A percentile compares a stretch with the other conserved stretches of the same genome.
phyloP scores from a whole-genome alignment of 2,888 invertebrate genomes.

The Eupithecia abbreviata region DNA sequence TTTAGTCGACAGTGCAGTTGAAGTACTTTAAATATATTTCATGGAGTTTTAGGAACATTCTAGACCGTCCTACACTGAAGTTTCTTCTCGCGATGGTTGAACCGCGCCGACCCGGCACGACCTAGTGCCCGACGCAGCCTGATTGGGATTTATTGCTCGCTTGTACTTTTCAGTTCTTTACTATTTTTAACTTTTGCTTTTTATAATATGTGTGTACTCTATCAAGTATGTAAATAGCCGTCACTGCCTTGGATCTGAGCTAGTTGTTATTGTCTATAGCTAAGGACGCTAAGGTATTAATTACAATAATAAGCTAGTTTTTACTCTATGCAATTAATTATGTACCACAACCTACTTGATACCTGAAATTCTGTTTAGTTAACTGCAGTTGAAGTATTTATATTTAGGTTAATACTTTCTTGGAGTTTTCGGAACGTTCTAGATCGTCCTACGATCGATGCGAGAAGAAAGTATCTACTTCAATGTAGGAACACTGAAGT shows the following conservation, averaged over 20 bases:
- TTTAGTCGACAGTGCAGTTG: too few species aligned
- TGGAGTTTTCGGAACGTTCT: not conserved
- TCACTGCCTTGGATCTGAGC: not conserved
- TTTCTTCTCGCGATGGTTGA: not conserved
- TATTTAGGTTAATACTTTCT: not conserved
- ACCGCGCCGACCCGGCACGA: conserved; percentile 50
- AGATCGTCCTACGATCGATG: not conserved
- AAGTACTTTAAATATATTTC: too few species aligned
- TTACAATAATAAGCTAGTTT: too few species aligned
- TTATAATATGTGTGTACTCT: not conserved
- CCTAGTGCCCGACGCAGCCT: conserved; percentile 72
- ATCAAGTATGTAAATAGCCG: not conserved
- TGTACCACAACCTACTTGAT: not conserved
- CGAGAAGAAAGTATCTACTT: too few species aligned
- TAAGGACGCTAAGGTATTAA: too few species aligned
- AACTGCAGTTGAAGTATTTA: too few species aligned
- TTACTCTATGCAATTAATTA: not conserved
- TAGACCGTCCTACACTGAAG: too few species aligned
- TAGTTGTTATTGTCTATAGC: not conserved
- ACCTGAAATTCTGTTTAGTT: not conserved
- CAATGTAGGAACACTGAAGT: not conserved
- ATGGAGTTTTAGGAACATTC: too few species aligned
- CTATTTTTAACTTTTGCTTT: conserved; percentile 26
- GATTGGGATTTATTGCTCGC: conserved; percentile 77
- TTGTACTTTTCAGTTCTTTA: conserved; percentile 50